Conservation (phyloP, 2,888 invertebrate genomes). For the Diaprepes abbreviatus region DNA sequence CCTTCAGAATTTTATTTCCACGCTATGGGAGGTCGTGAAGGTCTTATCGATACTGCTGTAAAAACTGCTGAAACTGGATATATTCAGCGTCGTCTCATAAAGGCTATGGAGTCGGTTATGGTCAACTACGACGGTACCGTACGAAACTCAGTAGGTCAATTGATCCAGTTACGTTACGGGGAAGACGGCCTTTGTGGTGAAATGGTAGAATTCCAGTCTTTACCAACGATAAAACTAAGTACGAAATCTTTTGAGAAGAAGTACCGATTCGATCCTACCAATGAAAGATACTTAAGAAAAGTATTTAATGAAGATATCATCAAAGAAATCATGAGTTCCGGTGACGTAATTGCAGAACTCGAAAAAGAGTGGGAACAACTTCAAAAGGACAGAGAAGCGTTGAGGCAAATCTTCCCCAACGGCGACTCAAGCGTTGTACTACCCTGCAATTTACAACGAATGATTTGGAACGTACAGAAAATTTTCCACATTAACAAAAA, state of each 20-base stretch:
- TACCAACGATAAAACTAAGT: constrained; percentile 95
- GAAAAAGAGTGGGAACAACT: constrained; percentile 97
- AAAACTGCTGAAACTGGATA: constrained; percentile 99
- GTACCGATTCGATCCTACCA: constrained; percentile 95
- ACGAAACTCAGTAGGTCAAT: constrained; percentile 94
- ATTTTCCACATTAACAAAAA: constrained; percentile 98
- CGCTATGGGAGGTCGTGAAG: constrained; percentile 99
- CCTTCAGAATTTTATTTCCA: constrained; percentile 99
- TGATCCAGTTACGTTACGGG: constrained; percentile 96
- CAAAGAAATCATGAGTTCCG: constrained; percentile 92
- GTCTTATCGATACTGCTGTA: constrained; percentile 99
- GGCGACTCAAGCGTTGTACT: constrained; percentile 97
- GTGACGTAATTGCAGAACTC: constrained; percentile 89
- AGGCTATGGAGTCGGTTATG: constrained; percentile 99
- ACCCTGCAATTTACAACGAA: constrained; percentile 97
- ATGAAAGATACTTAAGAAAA: constrained; percentile 91
- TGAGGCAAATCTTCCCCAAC: constrained; percentile 95
- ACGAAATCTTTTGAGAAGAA: constrained; percentile 96
- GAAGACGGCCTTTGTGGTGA: constrained; percentile 99
- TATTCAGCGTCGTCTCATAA: constrained; percentile 99
- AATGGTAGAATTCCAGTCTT: constrained; percentile 94
- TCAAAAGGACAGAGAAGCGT: constrained; percentile 85
- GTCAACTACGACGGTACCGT: constrained; percentile 99
- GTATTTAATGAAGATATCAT: constrained; percentile 96
- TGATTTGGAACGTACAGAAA: constrained; percentile 99